Percentiles rank a stretch among this genome's conserved stretches.
Evolutionary conservation across 1,140 invertebrate species (phyloP).

Genomic region (Leptopilina boulardi): DNA sequence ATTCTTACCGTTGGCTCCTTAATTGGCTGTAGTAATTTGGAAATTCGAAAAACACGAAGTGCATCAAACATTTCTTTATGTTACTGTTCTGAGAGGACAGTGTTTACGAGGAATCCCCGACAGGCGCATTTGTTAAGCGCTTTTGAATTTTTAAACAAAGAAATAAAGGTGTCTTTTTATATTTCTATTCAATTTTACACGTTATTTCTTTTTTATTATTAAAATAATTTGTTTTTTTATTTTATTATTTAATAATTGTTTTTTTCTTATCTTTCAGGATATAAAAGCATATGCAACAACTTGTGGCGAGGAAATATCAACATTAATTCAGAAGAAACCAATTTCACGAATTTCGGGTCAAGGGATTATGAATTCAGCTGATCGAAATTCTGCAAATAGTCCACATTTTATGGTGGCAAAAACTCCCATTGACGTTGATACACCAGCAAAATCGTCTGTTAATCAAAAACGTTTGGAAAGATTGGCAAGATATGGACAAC

Average conservation of each 20-base stretch:
- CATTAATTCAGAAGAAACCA: constrained; percentile 64
- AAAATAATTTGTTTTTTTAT: background rate
- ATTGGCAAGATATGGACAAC: constrained; percentile 63
- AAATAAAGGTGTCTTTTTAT: constrained; percentile 41
- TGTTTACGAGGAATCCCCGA: constrained; percentile 71
- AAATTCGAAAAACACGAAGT: constrained; percentile 69
- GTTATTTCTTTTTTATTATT: background rate
- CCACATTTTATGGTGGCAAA: constrained; percentile 35
- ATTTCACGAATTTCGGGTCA: constrained; percentile 34
- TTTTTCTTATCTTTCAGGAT: constrained; percentile 58
- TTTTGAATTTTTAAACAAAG: constrained; percentile 54
- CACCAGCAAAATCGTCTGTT: constrained; percentile 44
- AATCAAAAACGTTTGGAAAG: constrained; percentile 62
- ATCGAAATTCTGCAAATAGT: constrained; percentile 12
- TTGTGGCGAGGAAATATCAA: constrained; percentile 60
- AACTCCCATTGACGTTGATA: constrained; percentile 42
- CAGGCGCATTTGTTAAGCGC: constrained; percentile 62
- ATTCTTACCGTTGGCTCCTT: constrained; percentile 77
- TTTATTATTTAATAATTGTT: constrained; percentile 6
- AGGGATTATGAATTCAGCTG: constrained; percentile 19
- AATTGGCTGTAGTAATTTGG: constrained; percentile 80
- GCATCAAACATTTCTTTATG: constrained; percentile 67
- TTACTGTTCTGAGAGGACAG: constrained; percentile 72
- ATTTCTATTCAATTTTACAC: background rate
- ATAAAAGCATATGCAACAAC: constrained; percentile 51